These are phyloP conservation scores for Tenualosa thibaudeaui DNA, from an alignment of 2,797 vertebrate species.

Conservation along the genomic window DNA sequence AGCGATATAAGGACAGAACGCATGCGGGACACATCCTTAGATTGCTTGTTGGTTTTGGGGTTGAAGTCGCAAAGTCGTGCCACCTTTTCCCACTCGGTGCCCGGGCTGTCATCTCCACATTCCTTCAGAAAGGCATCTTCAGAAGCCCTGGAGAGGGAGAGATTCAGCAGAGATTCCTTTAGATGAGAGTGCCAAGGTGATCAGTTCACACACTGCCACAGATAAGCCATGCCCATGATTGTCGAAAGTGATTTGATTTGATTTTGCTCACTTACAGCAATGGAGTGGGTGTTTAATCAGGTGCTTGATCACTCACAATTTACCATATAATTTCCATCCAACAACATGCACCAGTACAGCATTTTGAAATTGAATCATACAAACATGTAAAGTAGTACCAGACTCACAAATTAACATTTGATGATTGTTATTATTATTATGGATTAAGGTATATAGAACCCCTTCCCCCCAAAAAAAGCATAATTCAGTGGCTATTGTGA, in stretches of 20 bases:
- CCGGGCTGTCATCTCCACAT: conserved; percentile 84
- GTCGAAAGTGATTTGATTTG: not conserved
- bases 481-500: not conserved
- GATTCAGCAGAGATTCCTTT: conserved; percentile 1
- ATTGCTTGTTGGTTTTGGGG: conserved; percentile 94
- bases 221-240: conserved; percentile 33
- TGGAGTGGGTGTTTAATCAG: not conserved
- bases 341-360: not conserved
- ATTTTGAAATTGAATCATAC: not conserved
- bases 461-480: not conserved
- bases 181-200: conserved; percentile 8
- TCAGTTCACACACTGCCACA: not conserved
- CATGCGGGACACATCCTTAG: conserved; percentile 97
- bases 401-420: not conserved
- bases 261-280: not conserved
- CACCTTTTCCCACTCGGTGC: conserved; percentile 94
- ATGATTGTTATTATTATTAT: not conserved
- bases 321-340: not conserved
- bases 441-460: too few relatives aligned
- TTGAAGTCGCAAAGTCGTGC: conserved; percentile 98
- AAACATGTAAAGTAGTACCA: not conserved
- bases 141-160: conserved; percentile 76
- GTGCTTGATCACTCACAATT: not conserved
- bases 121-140: conserved; percentile 95
- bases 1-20: conserved; percentile 96